phyloP scores from a whole-genome alignment of 2,888 invertebrate species.

The Drosophila nigricruria region DNA sequence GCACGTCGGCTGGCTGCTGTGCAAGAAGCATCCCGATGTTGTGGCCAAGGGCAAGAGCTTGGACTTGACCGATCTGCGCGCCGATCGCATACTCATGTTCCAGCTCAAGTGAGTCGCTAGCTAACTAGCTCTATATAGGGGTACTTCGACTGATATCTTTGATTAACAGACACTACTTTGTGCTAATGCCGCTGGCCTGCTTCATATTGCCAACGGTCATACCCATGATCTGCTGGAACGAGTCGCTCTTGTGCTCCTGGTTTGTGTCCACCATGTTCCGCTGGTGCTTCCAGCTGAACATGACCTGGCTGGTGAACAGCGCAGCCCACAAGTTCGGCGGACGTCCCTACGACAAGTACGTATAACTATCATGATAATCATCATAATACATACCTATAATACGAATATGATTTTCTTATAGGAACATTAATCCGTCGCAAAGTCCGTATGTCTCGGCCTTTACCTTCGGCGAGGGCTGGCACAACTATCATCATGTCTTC shows the following conservation, averaged over 20 bases:
- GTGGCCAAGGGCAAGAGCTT: constrained; percentile 93
- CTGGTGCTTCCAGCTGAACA: constrained; percentile 92
- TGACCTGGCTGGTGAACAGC: constrained; percentile 96
- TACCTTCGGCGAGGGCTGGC: constrained; percentile 91
- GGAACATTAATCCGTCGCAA: constrained; percentile 88
- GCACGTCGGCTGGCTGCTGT: constrained; percentile 97
- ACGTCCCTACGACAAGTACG: constrained; percentile 90
- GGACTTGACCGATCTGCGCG: constrained; percentile 93
- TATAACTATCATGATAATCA: constrained; percentile 33
- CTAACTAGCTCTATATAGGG: too few species aligned
- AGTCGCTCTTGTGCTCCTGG: constrained; percentile 88
- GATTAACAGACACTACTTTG: constrained; percentile 88
- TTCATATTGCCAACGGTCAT: constrained; percentile 91
- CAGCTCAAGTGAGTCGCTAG: constrained; percentile 93
- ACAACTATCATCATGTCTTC: constrained; percentile 93
- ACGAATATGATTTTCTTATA: background rate
- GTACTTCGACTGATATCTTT: background rate
- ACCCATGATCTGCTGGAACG: constrained; percentile 92
- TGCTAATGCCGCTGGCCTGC: constrained; percentile 88
- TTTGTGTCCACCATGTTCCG: constrained; percentile 90
- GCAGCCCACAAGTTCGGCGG: constrained; percentile 93
- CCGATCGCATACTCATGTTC: constrained; percentile 93
- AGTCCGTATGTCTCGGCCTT: constrained; percentile 88
- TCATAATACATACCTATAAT: too few species aligned
- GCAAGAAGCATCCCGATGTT: constrained; percentile 95